Percentiles rank a stretch among this genome's conserved stretches.
phyloP scores from a whole-genome alignment of 2,113 vertebrate genomes.

The Hirundichthys speculiger region DNA sequence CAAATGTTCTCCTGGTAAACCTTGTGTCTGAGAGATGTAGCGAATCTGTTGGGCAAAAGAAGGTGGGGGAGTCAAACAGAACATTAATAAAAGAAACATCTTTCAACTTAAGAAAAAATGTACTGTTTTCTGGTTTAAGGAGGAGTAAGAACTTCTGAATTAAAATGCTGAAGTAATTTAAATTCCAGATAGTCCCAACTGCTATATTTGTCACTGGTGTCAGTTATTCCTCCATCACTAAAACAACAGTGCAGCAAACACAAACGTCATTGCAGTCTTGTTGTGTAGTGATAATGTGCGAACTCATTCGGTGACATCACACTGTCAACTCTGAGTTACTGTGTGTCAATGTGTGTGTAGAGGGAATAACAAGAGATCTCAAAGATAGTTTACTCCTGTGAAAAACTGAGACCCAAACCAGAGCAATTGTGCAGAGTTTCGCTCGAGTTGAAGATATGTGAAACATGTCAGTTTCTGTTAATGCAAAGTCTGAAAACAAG shows the following conservation, averaged over 20 bases:
- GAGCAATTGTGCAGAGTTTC: not conserved
- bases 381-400: constrained; percentile 38
- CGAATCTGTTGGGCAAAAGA: constrained; percentile 86
- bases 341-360: constrained; percentile 2
- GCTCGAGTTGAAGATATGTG: constrained; percentile 32
- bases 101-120: not conserved
- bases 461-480: constrained; percentile 44
- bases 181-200: not conserved
- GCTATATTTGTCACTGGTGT: not conserved
- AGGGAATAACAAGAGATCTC: constrained; percentile 22
- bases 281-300: constrained; percentile 2
- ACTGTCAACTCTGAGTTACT: not conserved
- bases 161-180: no score
- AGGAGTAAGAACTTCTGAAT: no score
- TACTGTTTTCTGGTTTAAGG: no score
- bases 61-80: not conserved
- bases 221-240: not conserved
- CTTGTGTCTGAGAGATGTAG: constrained; percentile 99
- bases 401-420: constrained; percentile 31
- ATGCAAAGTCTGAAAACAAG: constrained; percentile 37
- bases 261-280: not conserved
- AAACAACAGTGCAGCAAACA: constrained; percentile 3
- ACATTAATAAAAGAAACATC: not conserved
- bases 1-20: constrained; percentile 92
- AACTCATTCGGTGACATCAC: constrained; percentile 14